Evolutionary conservation across 1,140 invertebrate genomes (phyloP), one percentile per base, ranked within the genome.

Genomic region (Temnothorax curvispinosus): DNA sequence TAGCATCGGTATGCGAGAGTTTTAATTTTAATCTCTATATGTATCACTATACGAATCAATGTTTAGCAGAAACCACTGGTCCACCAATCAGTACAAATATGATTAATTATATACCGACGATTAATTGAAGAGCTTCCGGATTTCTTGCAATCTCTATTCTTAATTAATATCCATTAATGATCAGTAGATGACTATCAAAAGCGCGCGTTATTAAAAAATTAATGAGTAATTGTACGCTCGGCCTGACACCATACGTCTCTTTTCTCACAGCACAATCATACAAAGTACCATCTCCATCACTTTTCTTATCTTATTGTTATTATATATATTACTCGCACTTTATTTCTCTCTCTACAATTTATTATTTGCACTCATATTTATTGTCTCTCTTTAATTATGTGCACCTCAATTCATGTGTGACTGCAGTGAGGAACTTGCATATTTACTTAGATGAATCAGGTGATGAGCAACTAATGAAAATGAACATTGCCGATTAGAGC

Each of bases 1-100:
- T 97, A 91, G 97, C 96, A 96, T 95, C 96, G 97, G 97, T 97
- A 97, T 91, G 95, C 94, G 91, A 91, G 90, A 93, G 21, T 89
- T 67, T 91, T 88, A 64, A 64, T 86, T 85, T 89, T 87, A 88
- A 87, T 93, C 69, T 78, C 18, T 85, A 32, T 52, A 15, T 58
- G 9, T 52, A 35, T 87, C 56, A 67, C 44, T 50, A 69, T 13
- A 58, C 27, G 4, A 74, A 54, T 67, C 11, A 38, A 58, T 81
- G 11, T 87, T 58, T 87, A 71, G 65, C 35, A 88, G 80, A 62
- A 91, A 91, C 2, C 27, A 87, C 54, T 88, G 90, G 90, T 91
- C 89, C 91, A 92, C 87, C 93, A 91, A 92, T 92, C 74, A 77
- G 88, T 91, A 92, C 88, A 84, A 84, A 87, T 88, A 77, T 86